These are phyloP conservation scores for Phacellophora camtschatica DNA, from an alignment of 30 jellyfish, hydroid and myxozoan genomes.

Conservation along the genomic window DNA sequence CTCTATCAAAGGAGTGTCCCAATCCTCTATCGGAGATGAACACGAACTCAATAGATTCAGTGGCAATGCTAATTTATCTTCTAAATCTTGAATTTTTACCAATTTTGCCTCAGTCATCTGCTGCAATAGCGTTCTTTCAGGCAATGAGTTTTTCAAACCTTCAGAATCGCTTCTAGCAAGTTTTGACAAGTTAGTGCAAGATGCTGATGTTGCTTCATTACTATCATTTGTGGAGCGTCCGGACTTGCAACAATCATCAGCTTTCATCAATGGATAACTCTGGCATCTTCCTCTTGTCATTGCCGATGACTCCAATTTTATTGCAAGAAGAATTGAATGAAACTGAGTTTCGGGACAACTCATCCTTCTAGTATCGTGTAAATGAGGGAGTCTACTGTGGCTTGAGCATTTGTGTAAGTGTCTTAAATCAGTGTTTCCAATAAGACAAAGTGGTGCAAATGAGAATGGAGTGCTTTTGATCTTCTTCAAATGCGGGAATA, in stretches of 20 bases:
- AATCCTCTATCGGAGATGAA: too few species aligned
- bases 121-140: too few species aligned
- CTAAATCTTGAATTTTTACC: too few species aligned
- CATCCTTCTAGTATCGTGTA: conserved; percentile 10
- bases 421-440: conserved; percentile 18
- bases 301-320: not conserved
- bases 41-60: too few species aligned
- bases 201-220: not conserved
- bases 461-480: conserved; percentile 14
- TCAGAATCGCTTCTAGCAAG: too few species aligned
- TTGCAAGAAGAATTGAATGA: not conserved
- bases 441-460: conserved; percentile 46
- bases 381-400: conserved; percentile 47
- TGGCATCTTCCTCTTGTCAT: not conserved
- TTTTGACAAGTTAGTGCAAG: too few species aligned
- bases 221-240: not conserved
- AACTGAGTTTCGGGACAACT: conserved; percentile 6
- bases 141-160: too few species aligned
- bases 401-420: conserved; percentile 48
- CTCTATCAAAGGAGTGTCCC: too few species aligned
- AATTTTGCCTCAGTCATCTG: too few species aligned
- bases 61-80: too few species aligned
- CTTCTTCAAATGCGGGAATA: conserved; percentile 27
- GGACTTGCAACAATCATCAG: not conserved
- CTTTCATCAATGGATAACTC: conserved; percentile 13